A percentile compares a stretch with the other conserved stretches of the same genome.
phyloP scores from a whole-genome alignment of 2,797 vertebrate genomes.

The Acrocephalus scirpaceus region DNA sequence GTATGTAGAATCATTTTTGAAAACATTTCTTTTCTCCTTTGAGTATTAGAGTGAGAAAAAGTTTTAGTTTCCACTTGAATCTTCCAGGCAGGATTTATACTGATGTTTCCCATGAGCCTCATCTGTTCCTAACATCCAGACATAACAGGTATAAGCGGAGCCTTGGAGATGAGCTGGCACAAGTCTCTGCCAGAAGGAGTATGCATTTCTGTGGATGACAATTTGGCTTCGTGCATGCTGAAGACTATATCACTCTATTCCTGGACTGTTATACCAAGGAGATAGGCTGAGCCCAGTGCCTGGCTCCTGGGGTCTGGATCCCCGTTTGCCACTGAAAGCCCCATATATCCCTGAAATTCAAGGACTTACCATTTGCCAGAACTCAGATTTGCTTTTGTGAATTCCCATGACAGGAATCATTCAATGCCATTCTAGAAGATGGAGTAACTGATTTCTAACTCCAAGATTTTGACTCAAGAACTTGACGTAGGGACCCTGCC shows the following conservation, averaged over 20 bases:
- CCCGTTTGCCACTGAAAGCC: not conserved
- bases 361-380: not conserved
- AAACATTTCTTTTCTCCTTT: not conserved
- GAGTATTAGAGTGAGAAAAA: not conserved
- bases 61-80: conserved; percentile 27
- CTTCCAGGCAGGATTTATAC: conserved; percentile 24
- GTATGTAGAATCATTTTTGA: not conserved
- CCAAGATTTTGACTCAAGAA: not conserved
- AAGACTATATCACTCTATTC: not conserved
- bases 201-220: conserved; percentile 11
- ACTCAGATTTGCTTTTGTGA: not conserved
- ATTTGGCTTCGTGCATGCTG: not conserved
- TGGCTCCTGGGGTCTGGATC: not conserved
- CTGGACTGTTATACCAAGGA: not conserved
- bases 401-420: not conserved
- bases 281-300: not conserved
- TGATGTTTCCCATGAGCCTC: not conserved
- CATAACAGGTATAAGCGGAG: conserved; percentile 24
- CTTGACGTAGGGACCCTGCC: not conserved
- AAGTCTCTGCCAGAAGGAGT: conserved; percentile 18
- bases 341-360: not conserved
- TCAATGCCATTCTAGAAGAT: not conserved
- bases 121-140: conserved; percentile 25
- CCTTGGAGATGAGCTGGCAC: conserved; percentile 31
- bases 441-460: not conserved